Evolutionary conservation across 2,797 vertebrate genomes (phyloP), one percentile per base, ranked within the genome.

Genomic region (Takifugu ocellatus): DNA sequence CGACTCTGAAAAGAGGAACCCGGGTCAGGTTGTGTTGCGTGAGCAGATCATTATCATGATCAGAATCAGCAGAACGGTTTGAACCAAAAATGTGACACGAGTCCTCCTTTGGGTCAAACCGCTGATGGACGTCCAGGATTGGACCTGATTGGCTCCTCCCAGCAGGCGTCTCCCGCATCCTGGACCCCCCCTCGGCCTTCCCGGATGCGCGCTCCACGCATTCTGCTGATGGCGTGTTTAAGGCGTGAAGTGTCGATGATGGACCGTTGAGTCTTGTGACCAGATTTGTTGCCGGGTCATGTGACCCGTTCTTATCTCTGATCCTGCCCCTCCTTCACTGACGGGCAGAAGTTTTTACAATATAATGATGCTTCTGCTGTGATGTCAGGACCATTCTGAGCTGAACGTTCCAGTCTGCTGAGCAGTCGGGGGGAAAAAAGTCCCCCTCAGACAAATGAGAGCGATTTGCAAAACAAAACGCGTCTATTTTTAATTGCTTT

Each of bases 241-340:
- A 21, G 45, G 57, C 49, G 44, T 39, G 36, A 11, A 25, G 25
- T 21, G 21, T 36, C 17, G 17, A 49, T 60, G 31, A 33, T 63
- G 65, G 70, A 79, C 81, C 79, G 53, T 59, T 4, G 60, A 75
- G 71, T 82, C 88, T 66, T 74, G 63, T 90, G 89, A 89, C 75
- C 55, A 49, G 45, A 74, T 77, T 82, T 60, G 61, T 65, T 54
- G 68, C 59, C 1, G 14, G 6, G 43, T 79, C 87, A 85, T 89
- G 85, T 88, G 88, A 88, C 66, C 36, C 58, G 4, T 68, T 44
- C 0, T 16, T 54, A 6, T 21, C 36, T 39, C 12, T 39, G 3
- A 1, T 14, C 12, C 36, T 14, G 36, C 36, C 15, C 5, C 3
- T 52, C 10, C 11, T 56, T 70, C 9, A 24, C 5, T 17, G 43